These are phyloP conservation scores for Donacobius atricapilla DNA, from an alignment of 2,113 vertebrate genomes.

Conservation along the genomic window DNA sequence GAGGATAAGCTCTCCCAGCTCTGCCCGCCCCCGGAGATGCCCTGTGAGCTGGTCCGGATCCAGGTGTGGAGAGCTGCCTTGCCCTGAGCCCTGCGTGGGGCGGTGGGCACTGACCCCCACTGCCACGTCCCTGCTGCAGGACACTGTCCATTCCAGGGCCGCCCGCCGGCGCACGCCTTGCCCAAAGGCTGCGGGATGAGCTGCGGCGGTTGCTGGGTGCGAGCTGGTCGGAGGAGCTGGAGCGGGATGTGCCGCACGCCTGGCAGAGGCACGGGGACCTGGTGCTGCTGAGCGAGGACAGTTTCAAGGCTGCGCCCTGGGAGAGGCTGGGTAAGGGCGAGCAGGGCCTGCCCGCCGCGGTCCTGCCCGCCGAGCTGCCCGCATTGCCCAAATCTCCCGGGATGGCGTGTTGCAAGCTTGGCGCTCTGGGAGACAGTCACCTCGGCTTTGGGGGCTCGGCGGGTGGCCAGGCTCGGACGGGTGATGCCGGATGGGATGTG, in stretches of 20 bases:
- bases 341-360: background rate
- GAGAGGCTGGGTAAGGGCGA: constrained; percentile 68
- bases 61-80: constrained; percentile 46
- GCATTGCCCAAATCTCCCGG: fast-evolving
- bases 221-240: constrained; percentile 78
- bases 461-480: constrained; percentile 80
- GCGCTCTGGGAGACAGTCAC: constrained; percentile 82
- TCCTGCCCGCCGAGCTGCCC: fast-evolving
- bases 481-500: constrained; percentile 77
- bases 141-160: constrained; percentile 70
- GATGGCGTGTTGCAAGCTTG: constrained; percentile 43
- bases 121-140: constrained; percentile 27
- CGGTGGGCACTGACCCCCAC: fast-evolving
- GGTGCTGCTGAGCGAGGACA: constrained; percentile 77
- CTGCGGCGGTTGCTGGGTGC: constrained; percentile 69
- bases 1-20: too few species aligned
- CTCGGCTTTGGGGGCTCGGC: constrained; percentile 72
- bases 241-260: constrained; percentile 77
- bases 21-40: too few species aligned
- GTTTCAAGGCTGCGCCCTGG: constrained; percentile 79
- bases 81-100: fast-evolving
- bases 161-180: background rate
- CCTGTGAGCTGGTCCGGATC: too few species aligned
- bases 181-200: constrained; percentile 60
- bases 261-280: constrained; percentile 89